Evolutionary conservation across 2,797 vertebrate species (phyloP).

Genomic region (Rhabdophis nuchalis): DNA sequence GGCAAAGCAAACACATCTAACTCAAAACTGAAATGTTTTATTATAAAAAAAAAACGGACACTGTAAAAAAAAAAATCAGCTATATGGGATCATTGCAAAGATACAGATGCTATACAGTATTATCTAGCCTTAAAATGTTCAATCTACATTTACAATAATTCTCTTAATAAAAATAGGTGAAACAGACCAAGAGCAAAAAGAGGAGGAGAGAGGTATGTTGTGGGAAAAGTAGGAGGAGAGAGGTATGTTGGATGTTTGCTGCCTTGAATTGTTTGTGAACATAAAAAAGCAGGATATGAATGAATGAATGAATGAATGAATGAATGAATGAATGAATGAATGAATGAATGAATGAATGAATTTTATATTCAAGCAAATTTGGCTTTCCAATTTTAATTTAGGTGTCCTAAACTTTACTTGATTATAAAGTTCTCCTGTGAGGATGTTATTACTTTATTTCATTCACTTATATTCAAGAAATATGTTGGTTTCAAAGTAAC

Average conservation of each 20-base stretch:
- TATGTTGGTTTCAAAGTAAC: constrained; percentile 67
- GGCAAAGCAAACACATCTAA: constrained; percentile 45
- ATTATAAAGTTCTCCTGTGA: constrained; percentile 54
- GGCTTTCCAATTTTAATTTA: constrained; percentile 32
- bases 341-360: constrained; percentile 35
- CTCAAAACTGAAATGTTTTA: constrained; percentile 52
- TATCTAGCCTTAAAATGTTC: constrained; percentile 37
- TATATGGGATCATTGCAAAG: constrained; percentile 38
- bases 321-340: constrained; percentile 32
- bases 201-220: not conserved
- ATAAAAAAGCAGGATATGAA: not conserved
- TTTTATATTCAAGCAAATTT: constrained; percentile 46
- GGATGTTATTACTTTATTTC: constrained; percentile 68
- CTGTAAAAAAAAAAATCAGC: constrained; percentile 53
- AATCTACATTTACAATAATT: constrained; percentile 43
- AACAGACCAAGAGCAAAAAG: constrained; percentile 30
- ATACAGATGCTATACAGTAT: constrained; percentile 36
- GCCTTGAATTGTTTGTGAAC: not conserved
- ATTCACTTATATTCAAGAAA: constrained; percentile 68
- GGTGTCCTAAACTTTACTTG: constrained; percentile 21
- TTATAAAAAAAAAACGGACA: constrained; percentile 51
- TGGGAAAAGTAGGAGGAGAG: not conserved
- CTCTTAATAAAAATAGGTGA: constrained; percentile 40
- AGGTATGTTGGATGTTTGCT: not conserved
- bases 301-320: constrained; percentile 33